Percentiles rank a stretch among this genome's conserved stretches.
phyloP scores from a whole-genome alignment of 2,888 invertebrate species.

The Hemaris fuciformis region DNA sequence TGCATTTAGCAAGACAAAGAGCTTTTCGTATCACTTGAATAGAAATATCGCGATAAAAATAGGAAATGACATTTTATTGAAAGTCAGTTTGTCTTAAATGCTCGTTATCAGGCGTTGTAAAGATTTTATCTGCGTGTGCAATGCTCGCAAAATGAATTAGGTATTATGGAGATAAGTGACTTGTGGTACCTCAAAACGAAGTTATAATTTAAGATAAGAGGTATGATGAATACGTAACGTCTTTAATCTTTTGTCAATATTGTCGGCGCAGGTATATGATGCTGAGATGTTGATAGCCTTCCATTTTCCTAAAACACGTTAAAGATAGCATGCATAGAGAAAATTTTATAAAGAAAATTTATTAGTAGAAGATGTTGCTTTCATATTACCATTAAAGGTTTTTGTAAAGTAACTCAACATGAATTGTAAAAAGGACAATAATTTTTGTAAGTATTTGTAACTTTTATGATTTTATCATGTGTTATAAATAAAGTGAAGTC shows the following conservation, averaged over 20 bases:
- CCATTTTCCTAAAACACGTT: slow-evolving; percentile 49
- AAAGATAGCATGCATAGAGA: slow-evolving; percentile 30
- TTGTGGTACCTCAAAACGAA: slow-evolving; percentile 1
- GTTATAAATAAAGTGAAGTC: no score
- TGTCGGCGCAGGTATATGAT: slow-evolving; percentile 49
- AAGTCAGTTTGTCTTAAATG: background rate
- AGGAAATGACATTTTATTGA: background rate
- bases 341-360: slow-evolving; percentile 26
- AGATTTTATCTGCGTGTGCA: background rate
- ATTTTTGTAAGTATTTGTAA: slow-evolving; percentile 65
- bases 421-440: slow-evolving; percentile 52
- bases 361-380: slow-evolving; percentile 21
- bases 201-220: slow-evolving; percentile 49
- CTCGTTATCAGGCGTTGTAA: background rate
- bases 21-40: background rate
- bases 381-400: background rate
- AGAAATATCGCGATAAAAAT: background rate
- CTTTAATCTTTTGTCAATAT: slow-evolving; percentile 73
- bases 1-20: background rate
- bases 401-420: slow-evolving; percentile 13
- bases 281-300: slow-evolving; percentile 43
- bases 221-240: slow-evolving; percentile 43
- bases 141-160: background rate
- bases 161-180: background rate
- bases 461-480: background rate